Percentiles rank a stretch among this genome's conserved stretches.
These are phyloP conservation scores for Indicator indicator DNA, from an alignment of 2,113 vertebrate species.

Conservation along the genomic window DNA sequence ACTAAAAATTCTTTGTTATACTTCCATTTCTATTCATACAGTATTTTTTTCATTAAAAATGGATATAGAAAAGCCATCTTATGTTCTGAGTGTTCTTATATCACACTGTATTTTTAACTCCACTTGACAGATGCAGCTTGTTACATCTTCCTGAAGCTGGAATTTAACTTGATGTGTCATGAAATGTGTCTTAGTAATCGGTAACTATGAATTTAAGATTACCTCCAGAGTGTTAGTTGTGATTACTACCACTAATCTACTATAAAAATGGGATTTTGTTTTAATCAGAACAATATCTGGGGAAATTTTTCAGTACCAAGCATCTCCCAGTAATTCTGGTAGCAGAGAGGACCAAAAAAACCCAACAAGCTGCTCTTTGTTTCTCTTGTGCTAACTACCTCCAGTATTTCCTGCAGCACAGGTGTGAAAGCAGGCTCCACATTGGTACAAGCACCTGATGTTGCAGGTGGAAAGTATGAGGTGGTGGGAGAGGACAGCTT, in stretches of 20 bases:
- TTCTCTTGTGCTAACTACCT: not conserved
- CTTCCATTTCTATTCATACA: slow-evolving; percentile 74
- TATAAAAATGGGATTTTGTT: not conserved
- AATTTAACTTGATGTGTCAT: not conserved
- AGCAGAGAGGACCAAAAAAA: not conserved
- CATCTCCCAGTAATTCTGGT: not conserved
- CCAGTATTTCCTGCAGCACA: not conserved
- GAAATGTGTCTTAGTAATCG: not conserved
- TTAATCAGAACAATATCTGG: not conserved
- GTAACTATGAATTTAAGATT: not conserved
- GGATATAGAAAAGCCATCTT: slow-evolving; percentile 24
- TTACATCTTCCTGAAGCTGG: not conserved
- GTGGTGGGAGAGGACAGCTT: not conserved
- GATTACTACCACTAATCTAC: not conserved
- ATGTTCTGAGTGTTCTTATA: slow-evolving; percentile 25
- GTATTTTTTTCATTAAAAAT: slow-evolving; percentile 80
- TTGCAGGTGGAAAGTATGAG: not conserved
- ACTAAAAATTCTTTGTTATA: slow-evolving; percentile 61
- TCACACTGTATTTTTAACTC: not conserved
- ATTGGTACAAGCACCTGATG: not conserved
- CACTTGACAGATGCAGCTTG: not conserved
- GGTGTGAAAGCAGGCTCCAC: not conserved
- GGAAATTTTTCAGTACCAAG: not conserved
- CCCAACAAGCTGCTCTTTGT: not conserved
- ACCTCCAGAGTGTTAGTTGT: not conserved